Base-by-base conservation (phyloP, 2,888 invertebrate genomes). In the Tiphia femorata region DNA sequence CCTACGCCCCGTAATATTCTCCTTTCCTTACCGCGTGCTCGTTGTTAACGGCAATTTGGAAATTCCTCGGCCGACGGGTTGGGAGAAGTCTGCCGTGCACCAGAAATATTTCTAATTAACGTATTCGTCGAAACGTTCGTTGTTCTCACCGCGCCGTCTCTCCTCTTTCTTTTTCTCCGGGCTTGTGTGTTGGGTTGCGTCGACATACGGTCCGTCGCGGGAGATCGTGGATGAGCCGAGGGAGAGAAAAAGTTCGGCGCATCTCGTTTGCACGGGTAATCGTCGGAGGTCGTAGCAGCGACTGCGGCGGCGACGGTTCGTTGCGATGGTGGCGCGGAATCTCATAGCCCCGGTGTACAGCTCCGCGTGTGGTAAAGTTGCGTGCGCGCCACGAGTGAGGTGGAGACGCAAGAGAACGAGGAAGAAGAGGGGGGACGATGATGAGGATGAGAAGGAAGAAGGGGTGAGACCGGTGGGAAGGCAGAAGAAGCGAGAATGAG, bases 351-450 rank as follows among this genome's bases (percentile, higher is more conserved):
- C n/a, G n/a, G n/a, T n/a, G n/a, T n/a, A n/a, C n/a, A n/a, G n/a
- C n/a, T n/a, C 55, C 64, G 61, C 63, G 63, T 41, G 67, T 53
- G 53, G 61, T 56, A 62, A 63, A 61, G 46, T 70, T 67, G 69
- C 69, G 69, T 70, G 69, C 59, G 21, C 8, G 40, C 35, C 38
- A 48, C 38, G 48, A 19, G 7, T 8, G 27, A n/a, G 21, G 21
- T 19, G 23, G 14, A 14, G n/a, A 20, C 16, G 6, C n/a, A 21
- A 37, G 37, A 37, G 37, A 16, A 16, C 37, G 6, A 14, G 19
- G n/a, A n/a, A n/a, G n/a, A n/a, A n/a, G n/a, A n/a, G n/a, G 8
- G 16, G 14, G 16, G 33, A 49, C 17, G 49, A 56, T 37, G 37
- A 51, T 30, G 41, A 37, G 54, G 55, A 49, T n/a, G 12, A 19